These are phyloP conservation scores for Drosophila jambulina DNA, from an alignment of 1,140 invertebrate species.

Conservation along the genomic window DNA sequence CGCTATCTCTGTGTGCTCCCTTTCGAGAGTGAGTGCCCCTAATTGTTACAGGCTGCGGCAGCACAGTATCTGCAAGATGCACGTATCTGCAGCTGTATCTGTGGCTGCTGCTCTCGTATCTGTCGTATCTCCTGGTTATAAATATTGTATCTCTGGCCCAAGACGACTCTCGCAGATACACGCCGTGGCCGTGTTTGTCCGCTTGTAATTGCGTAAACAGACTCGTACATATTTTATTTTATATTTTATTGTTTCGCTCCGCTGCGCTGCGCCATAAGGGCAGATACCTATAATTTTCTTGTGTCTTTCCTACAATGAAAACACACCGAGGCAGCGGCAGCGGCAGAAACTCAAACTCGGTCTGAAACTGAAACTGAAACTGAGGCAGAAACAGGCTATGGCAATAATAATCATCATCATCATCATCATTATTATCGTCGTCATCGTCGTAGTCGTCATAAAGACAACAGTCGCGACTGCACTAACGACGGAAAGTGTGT, in stretches of 20 bases:
- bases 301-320: constrained; percentile 81
- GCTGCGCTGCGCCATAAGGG: constrained; percentile 83
- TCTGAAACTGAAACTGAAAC: constrained; percentile 24
- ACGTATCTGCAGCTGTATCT: constrained; percentile 1
- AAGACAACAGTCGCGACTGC: constrained; percentile 76
- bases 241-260: constrained; percentile 85
- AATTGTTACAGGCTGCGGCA: constrained; percentile 55
- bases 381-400: constrained; percentile 44
- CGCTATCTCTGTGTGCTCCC: constrained; percentile 31
- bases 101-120: constrained; percentile 46
- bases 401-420: constrained; percentile 58
- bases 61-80: constrained; percentile 67
- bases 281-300: constrained; percentile 85
- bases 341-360: constrained; percentile 29
- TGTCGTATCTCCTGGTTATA: constrained; percentile 62
- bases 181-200: constrained; percentile 42
- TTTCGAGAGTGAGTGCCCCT: constrained; percentile 41
- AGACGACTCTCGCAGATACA: constrained; percentile 11
- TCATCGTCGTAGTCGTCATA: constrained; percentile 51
- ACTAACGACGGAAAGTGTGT: constrained; percentile 67
- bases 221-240: constrained; percentile 84
- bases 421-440: constrained; percentile 24
- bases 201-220: constrained; percentile 83
- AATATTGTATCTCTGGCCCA: constrained; percentile 68
- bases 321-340: constrained; percentile 49